Evolutionary conservation across 2,113 vertebrate genomes (phyloP).

Genomic region (Fregata magnificens): DNA sequence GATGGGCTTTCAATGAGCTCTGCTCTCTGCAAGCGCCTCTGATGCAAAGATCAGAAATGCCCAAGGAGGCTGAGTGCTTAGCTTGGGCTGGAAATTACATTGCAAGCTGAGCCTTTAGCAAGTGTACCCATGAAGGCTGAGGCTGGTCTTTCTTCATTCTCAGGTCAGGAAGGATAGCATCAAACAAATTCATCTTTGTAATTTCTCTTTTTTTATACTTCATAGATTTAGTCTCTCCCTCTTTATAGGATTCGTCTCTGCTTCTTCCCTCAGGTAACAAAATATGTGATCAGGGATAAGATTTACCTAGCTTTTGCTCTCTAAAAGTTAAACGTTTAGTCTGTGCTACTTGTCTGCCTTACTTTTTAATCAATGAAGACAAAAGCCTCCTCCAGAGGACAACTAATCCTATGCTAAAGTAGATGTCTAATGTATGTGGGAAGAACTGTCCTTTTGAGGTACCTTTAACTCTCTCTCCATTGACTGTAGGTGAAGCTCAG

Average conservation of each 20-base stretch:
- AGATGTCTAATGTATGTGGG: background rate
- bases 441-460: background rate
- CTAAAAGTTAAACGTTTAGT: background rate
- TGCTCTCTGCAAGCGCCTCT: background rate
- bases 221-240: background rate
- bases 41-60: background rate
- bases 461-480: background rate
- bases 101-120: background rate
- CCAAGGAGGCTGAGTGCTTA: background rate
- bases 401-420: background rate
- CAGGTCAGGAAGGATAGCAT: background rate
- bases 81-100: background rate
- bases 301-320: background rate
- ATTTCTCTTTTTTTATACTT: background rate
- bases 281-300: background rate
- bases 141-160: background rate
- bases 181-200: background rate
- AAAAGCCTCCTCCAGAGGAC: background rate
- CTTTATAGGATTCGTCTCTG: background rate
- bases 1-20: background rate
- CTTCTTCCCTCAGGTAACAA: background rate
- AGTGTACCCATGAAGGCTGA: background rate
- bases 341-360: background rate
- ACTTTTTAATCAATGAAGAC: background rate
- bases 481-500: background rate